Evolutionary conservation across 1,140 invertebrate species (phyloP).

Genomic region (Yoshiicerus persimilis): DNA sequence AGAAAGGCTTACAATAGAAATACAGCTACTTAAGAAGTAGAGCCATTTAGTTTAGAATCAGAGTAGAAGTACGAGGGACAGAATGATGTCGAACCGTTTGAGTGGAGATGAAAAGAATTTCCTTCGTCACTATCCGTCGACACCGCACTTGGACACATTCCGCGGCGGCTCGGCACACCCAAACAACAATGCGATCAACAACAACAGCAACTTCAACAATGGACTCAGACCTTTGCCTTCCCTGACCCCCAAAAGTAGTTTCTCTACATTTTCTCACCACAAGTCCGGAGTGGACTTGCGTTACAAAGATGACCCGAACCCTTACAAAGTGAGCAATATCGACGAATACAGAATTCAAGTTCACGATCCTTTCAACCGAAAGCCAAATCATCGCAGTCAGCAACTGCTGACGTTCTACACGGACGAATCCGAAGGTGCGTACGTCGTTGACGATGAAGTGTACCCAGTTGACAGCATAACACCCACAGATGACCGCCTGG

Average conservation of each 20-base stretch:
- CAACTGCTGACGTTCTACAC: neutral
- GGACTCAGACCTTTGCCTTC: neutral
- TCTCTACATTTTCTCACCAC: conserved; percentile 26
- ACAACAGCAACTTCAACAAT: neutral
- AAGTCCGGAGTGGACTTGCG: conserved; percentile 26
- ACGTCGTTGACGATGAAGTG: neutral
- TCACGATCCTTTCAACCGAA: conserved; percentile 41
- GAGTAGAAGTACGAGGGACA: too few species aligned
- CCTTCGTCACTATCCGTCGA: conserved; percentile 42
- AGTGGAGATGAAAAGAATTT: conserved; percentile 26
- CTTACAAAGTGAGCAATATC: conserved; percentile 48
- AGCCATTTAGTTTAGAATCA: neutral
- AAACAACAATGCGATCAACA: neutral
- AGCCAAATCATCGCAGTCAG: neutral
- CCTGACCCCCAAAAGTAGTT: conserved; percentile 17
- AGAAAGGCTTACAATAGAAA: neutral
- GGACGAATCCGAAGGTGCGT: neutral
- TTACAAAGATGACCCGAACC: conserved; percentile 48
- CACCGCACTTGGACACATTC: conserved; percentile 45
- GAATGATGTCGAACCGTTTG: conserved; percentile 14
- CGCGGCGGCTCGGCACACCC: neutral
- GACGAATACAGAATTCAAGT: conserved; percentile 44
- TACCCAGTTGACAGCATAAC: neutral
- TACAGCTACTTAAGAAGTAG: neutral
- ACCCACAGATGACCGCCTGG: neutral